A percentile compares a stretch with the other conserved stretches of the same genome.
These are phyloP conservation scores for Ptilorrhoa leucosticta DNA, from an alignment of 2,113 vertebrate species.

Conservation along the genomic window DNA sequence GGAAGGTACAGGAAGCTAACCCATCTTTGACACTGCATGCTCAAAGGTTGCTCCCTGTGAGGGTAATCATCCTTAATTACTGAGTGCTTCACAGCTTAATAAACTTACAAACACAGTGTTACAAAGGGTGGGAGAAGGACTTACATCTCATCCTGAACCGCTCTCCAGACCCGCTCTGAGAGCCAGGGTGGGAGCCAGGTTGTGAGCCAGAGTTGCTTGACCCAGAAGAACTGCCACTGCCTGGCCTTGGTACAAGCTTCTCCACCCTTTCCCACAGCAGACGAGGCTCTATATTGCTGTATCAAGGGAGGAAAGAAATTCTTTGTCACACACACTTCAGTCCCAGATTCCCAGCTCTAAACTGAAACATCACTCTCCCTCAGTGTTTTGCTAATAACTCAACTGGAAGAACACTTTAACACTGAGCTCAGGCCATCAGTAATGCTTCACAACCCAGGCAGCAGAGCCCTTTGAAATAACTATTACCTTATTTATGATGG, in stretches of 20 bases:
- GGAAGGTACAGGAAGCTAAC: background rate
- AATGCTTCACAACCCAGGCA: background rate
- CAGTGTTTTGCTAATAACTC: background rate
- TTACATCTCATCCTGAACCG: conserved; percentile 92
- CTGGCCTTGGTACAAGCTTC: conserved; percentile 87
- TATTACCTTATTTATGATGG: background rate
- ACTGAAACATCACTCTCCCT: background rate
- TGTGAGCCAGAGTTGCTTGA: conserved; percentile 94
- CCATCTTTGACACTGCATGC: background rate
- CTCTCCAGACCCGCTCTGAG: conserved; percentile 92
- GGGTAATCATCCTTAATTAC: background rate
- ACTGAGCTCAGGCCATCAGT: background rate
- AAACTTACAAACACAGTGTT: background rate
- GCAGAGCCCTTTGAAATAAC: background rate
- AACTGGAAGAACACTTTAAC: background rate
- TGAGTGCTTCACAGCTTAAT: background rate
- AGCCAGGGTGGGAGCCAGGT: conserved; percentile 82
- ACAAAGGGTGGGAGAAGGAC: background rate
- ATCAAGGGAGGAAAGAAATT: background rate
- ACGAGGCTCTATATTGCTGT: conserved; percentile 88
- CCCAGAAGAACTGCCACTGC: conserved; percentile 93
- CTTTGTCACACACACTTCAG: background rate
- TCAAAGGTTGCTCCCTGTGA: background rate
- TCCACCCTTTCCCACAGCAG: conserved; percentile 96
- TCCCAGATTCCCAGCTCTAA: background rate